Evolutionary conservation across 1,140 invertebrate species (phyloP), one percentile per base, ranked within the genome.

Genomic region (Drosophila rhopaloa): DNA sequence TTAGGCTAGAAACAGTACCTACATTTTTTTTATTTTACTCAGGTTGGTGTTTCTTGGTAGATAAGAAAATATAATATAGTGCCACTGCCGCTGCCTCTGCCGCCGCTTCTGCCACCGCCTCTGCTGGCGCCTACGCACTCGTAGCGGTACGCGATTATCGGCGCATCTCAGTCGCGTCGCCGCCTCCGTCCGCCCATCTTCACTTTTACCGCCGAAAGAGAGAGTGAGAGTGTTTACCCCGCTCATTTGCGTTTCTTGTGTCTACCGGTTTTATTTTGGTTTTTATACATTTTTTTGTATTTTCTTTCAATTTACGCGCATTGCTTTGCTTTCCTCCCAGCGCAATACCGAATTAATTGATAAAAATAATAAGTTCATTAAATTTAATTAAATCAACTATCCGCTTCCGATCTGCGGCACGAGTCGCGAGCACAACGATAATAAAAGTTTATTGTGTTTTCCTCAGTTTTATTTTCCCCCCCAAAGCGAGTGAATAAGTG

Each of bases 171-270:
- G 50, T 47, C 75, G 55, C 43, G 50, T 71, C 67, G 27, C 29
- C 61, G 62, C 59, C 38, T 44, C 55, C 50, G 47, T 46, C 57
- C 66, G 37, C 59, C 68, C 50, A 53, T 53, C 80, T 77, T 65
- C 84, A 84, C 84, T 89, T 89, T 89, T 89, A 89, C 85, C 82
- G 79, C 65, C 38, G 53, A 84, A 81, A 75, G 77, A 63, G 66
- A 89, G 79, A 89, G 84, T 84, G 84, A 89, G 84, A 85, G 85
- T 89, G 77, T 89, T 89, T 84, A 67, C 53, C 50, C 78, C 79
- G 77, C 84, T 89, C 80, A 88, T 89, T 89, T 78, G 84, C 83
- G 83, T 88, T 86, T 84, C 61, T 59, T 66, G 50, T 61, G 75
- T 73, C 83, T 88, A 89, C 83, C 84, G 84, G 84, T 88, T 88